phyloP scores from a whole-genome alignment of 2,888 invertebrate genomes.

The Lumbricus terrestris region DNA sequence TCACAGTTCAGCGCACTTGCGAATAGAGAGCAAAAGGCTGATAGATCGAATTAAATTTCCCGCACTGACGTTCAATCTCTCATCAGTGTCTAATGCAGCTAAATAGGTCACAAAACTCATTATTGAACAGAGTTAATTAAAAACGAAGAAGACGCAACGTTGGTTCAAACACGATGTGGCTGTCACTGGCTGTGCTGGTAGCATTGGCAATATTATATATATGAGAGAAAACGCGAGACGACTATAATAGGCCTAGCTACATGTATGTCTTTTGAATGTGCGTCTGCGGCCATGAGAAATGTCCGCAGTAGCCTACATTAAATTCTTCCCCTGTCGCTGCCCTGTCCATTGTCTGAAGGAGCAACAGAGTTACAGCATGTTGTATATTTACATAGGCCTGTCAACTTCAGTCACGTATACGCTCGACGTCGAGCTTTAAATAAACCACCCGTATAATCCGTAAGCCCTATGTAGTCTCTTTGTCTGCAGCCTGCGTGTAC shows the following conservation, averaged over 20 bases:
- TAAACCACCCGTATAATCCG: neutral
- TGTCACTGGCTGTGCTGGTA: neutral
- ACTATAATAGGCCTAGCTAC: too few relatives aligned
- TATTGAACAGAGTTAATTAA: neutral
- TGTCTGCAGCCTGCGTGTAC: neutral
- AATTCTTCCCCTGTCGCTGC: neutral
- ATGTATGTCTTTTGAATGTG: neutral
- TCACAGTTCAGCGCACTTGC: neutral
- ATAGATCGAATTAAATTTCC: neutral
- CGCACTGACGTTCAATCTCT: neutral
- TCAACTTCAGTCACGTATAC: neutral
- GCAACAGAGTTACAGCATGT: neutral
- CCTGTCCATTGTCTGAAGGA: neutral
- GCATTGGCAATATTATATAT: too few relatives aligned
- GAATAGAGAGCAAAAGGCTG: neutral
- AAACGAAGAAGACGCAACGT: neutral
- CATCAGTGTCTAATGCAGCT: neutral
- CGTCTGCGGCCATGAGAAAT: neutral
- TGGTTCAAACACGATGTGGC: neutral
- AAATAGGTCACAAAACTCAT: neutral
- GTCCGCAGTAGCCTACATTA: neutral
- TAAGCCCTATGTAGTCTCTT: neutral
- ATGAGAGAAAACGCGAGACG: neutral
- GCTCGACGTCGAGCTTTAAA: neutral
- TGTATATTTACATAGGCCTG: neutral